A percentile compares a stretch with the other conserved stretches of the same genome.
Conservation (phyloP, 2,888 invertebrate species). For the Epistrophe eligans region DNA sequence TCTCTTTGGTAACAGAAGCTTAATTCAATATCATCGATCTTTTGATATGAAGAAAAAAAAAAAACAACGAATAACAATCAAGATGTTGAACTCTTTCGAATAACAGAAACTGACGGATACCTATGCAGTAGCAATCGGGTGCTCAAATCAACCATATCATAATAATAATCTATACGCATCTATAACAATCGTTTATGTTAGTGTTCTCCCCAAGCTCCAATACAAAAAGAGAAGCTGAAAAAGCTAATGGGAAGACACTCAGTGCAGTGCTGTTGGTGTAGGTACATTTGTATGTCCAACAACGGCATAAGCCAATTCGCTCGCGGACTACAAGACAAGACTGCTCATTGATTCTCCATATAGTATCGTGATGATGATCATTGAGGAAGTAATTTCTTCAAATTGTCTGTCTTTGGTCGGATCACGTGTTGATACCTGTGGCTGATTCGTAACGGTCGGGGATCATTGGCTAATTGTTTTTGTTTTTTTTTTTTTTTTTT, state of each 20-base stretch:
- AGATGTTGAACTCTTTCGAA: constrained; percentile 65
- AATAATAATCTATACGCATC: background rate
- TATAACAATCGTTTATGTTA: background rate
- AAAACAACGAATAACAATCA: constrained; percentile 67
- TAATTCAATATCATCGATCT: too few relatives aligned
- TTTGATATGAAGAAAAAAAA: constrained; percentile 11
- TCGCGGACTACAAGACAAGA: constrained; percentile 21
- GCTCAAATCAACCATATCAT: constrained; percentile 25
- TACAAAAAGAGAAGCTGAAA: constrained; percentile 13
- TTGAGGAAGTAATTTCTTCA: constrained; percentile 74
- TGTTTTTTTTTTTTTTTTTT: constrained; percentile 24
- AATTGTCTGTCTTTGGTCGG: constrained; percentile 48
- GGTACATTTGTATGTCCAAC: constrained; percentile 14
- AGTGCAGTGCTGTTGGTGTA: background rate
- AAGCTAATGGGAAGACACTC: background rate
- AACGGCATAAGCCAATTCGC: constrained; percentile 60
- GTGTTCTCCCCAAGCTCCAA: constrained; percentile 10
- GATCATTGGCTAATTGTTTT: constrained; percentile 69
- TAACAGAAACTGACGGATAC: constrained; percentile 59
- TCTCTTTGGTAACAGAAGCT: too few relatives aligned
- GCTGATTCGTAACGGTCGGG: constrained; percentile 69
- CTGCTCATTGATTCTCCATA: background rate
- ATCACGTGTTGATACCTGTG: constrained; percentile 70
- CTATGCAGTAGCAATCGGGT: constrained; percentile 12
- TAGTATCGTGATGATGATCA: background rate